A percentile compares a stretch with the other conserved stretches of the same genome.
Conservation (phyloP, 2,113 vertebrate genomes). For the Catharus bicknelli region DNA sequence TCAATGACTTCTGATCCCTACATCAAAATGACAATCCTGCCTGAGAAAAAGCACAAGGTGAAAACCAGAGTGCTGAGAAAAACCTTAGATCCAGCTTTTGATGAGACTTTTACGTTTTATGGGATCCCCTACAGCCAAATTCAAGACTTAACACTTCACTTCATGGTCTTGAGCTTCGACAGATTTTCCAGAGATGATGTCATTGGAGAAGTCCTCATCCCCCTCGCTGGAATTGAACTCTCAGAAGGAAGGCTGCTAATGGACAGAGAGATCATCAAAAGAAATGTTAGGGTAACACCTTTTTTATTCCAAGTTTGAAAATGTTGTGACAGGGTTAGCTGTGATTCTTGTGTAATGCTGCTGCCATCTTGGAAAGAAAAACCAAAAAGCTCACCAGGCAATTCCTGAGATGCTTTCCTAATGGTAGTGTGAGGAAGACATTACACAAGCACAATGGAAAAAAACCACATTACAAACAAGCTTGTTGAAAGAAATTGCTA, state of each 20-base stretch:
- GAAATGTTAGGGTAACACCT: conserved; percentile 89
- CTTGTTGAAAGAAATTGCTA: neutral
- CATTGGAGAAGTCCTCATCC: conserved; percentile 94
- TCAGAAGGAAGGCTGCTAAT: conserved; percentile 89
- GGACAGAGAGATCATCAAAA: conserved; percentile 96
- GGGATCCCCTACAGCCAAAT: conserved; percentile 89
- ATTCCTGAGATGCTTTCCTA: neutral
- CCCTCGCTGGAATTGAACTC: conserved; percentile 87
- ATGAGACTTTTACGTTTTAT: conserved; percentile 98
- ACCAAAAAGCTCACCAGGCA: neutral
- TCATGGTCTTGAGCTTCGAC: conserved; percentile 95
- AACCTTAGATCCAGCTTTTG: conserved; percentile 94
- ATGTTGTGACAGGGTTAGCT: neutral
- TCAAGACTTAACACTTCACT: conserved; percentile 90
- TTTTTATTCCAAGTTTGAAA: conserved; percentile 31
- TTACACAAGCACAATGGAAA: neutral
- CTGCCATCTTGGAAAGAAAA: neutral
- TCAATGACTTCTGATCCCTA: conserved; percentile 98
- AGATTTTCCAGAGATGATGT: conserved; percentile 96
- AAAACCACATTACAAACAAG: neutral
- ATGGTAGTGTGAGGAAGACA: neutral
- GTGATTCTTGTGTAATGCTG: neutral
- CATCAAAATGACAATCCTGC: conserved; percentile 96
- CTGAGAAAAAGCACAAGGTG: conserved; percentile 97
- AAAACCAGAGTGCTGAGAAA: conserved; percentile 97